These are phyloP conservation scores for Ceyx margarethae DNA, from an alignment of 2,113 vertebrate genomes.

Conservation along the genomic window DNA sequence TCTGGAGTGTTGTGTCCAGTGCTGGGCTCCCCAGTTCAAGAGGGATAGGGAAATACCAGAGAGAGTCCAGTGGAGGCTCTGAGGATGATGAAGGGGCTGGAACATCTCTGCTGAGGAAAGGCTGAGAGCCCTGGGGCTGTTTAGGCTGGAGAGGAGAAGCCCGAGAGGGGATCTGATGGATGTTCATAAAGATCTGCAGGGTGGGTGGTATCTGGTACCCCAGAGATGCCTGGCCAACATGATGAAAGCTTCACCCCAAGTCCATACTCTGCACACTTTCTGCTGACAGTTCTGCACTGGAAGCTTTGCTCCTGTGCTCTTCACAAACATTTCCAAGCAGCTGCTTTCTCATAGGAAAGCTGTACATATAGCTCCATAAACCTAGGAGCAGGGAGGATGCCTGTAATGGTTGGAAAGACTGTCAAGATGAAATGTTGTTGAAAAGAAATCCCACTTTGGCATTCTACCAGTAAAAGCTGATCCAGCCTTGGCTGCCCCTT, in stretches of 20 bases:
- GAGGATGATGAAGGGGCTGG: too few relatives aligned
- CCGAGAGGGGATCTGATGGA: too few relatives aligned
- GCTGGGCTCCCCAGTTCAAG: too few relatives aligned
- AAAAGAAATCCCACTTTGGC: slow-evolving; percentile 60
- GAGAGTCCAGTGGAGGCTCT: too few relatives aligned
- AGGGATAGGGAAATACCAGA: too few relatives aligned
- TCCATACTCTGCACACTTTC: not conserved
- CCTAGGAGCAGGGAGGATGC: not conserved
- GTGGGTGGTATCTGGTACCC: too few relatives aligned
- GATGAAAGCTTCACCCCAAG: not conserved
- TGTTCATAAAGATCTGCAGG: too few relatives aligned
- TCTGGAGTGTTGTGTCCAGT: too few relatives aligned
- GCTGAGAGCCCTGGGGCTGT: too few relatives aligned
- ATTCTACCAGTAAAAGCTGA: not conserved
- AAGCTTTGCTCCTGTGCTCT: not conserved
- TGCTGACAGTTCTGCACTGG: slow-evolving; percentile 4
- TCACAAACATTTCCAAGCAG: not conserved
- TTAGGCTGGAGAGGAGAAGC: too few relatives aligned
- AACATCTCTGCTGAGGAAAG: too few relatives aligned
- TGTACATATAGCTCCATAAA: slow-evolving; percentile 31
- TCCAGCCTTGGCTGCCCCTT: not conserved
- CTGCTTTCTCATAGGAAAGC: slow-evolving; percentile 43
- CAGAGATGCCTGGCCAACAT: not conserved
- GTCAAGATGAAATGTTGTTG: slow-evolving; percentile 42
- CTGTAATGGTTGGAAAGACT: slow-evolving; percentile 27